Evolutionary conservation across 2,888 invertebrate genomes (phyloP), one percentile per base, ranked within the genome.

Genomic region (Trileptium ribeirensis): DNA sequence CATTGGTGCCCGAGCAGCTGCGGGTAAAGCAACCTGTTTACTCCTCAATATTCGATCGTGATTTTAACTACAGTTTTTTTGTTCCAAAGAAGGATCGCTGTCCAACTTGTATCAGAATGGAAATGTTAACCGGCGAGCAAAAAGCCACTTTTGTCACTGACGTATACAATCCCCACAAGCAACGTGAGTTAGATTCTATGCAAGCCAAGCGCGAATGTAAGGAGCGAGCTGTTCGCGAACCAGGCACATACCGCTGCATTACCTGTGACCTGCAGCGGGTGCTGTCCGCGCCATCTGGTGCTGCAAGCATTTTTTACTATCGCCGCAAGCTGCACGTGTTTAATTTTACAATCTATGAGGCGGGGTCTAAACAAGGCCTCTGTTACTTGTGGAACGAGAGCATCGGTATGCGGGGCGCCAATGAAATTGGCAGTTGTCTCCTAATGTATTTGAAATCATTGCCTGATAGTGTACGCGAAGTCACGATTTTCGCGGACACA

Each of bases 361-460:
- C 51, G 8, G 51, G 51, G 51, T 51, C 51, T 51, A 70, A 70
- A 70, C 15, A 77, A 24, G 78, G 37, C 8, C 78, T 24, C 33
- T 77, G 78, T 33, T 77, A 33, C 38, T n/a, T 77, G 40, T 77
- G 78, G 78, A 77, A n/a, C 29, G 78, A 77, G n/a, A 77, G 15
- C 3, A 38, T 36, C 15, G 40, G 78, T n/a, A 33, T 24, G 40
- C 34, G 78, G 31, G 78, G 78, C 34, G 19, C 36, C 40, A 77
- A n/a, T 77, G 78, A 77, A 36, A 77, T 77, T 19, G 78, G 33
- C 19, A 33, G 36, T n/a, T 77, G 78, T 33, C 33, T 77, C 19
- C 34, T 33, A 29, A 77, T 15, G 36, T 51, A 51, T 24, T 24
- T 51, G 51, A 51, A 51, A 15, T 51, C 51, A 15, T 24, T 8